phyloP scores from a whole-genome alignment of 1,140 invertebrate genomes.

The Rhynchophorus ferrugineus region DNA sequence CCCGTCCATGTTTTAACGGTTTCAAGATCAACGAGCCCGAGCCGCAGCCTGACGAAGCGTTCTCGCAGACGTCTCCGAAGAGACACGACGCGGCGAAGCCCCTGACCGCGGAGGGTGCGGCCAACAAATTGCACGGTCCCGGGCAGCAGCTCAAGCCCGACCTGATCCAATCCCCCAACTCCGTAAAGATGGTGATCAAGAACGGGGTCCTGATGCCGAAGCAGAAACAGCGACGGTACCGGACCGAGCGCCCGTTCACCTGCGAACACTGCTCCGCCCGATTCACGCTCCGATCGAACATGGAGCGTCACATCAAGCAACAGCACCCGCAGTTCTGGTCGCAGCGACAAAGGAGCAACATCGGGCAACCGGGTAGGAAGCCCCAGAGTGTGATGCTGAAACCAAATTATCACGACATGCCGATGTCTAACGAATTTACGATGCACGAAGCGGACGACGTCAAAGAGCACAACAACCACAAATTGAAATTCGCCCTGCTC shows the following conservation, averaged over 20 bases:
- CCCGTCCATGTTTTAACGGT: slow-evolving; percentile 11
- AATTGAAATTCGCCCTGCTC: slow-evolving; percentile 70
- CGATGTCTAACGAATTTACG: slow-evolving; percentile 25
- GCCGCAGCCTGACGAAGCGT: too few relatives aligned
- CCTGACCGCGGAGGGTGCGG: slow-evolving; percentile 29
- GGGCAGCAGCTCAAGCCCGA: slow-evolving; percentile 28
- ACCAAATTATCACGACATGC: slow-evolving; percentile 31
- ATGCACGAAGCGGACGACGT: slow-evolving; percentile 35
- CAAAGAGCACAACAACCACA: slow-evolving; percentile 46
- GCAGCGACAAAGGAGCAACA: slow-evolving; percentile 56
- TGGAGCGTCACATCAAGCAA: slow-evolving; percentile 90
- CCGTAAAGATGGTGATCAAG: slow-evolving; percentile 83
- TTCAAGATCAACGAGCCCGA: slow-evolving; percentile 18
- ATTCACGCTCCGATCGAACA: slow-evolving; percentile 85
- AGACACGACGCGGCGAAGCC: slow-evolving; percentile 33
- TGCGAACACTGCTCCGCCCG: slow-evolving; percentile 83
- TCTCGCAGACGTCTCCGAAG: slow-evolving; percentile 12
- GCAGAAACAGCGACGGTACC: slow-evolving; percentile 81
- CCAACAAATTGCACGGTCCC: slow-evolving; percentile 28
- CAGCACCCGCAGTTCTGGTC: slow-evolving; percentile 86
- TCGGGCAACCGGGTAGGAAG: slow-evolving; percentile 45
- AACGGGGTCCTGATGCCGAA: slow-evolving; percentile 83
- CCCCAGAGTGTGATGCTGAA: slow-evolving; percentile 28
- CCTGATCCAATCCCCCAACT: slow-evolving; percentile 46
- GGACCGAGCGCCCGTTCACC: slow-evolving; percentile 83